Evolutionary conservation across 2,797 vertebrate species (phyloP), one percentile per base, ranked within the genome.

Genomic region (Rhinoraja longicauda): DNA sequence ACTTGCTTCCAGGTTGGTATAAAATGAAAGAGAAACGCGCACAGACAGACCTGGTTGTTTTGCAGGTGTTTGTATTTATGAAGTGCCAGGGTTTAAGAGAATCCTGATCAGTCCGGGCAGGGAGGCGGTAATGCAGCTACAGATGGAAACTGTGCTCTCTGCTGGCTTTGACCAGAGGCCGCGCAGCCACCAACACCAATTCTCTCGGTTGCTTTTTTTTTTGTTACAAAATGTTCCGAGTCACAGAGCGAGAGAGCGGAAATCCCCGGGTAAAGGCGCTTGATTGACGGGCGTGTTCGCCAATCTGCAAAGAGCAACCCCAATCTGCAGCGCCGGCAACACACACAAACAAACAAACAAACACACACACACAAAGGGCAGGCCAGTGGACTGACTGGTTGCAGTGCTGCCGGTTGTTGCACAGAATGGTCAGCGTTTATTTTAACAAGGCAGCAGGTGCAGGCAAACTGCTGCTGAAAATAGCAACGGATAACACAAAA

Each of bases 141-240:
- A 2, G 13, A 13, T 19, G 29, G 29, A 32, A 29, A 17, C 19
- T 13, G n/a, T 36, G n/a, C 15, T 64, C 15, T 64, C 15, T 32
- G 57, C 81, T 29, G 9, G n/a, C 81, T 59, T 2, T 29, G 59
- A 88, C n/a, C n/a, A 36, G 59, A 88, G 84, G 84, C 84, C 84
- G 59, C 84, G 6, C 84, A 62, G 70, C n/a, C 84, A n/a, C 84
- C 62, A 17, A 62, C 84, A 67, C 62, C 62, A n/a, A 3, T 17
- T 36, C n/a, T 36, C n/a, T 36, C 59, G 1, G 84, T 17, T 67
- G 1, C 62, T 67, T 19, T 32, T 62, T n/a, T 84, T 88, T 88
- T 88, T 88, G 84, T 88, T 88, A 64, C 84, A 93, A 93, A 93
- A 84, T 81, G 77, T 93, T 93, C 93, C 93, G 93, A 93, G 93